phyloP scores from a whole-genome alignment of 2,113 vertebrate species.

The Bubo blakistoni region DNA sequence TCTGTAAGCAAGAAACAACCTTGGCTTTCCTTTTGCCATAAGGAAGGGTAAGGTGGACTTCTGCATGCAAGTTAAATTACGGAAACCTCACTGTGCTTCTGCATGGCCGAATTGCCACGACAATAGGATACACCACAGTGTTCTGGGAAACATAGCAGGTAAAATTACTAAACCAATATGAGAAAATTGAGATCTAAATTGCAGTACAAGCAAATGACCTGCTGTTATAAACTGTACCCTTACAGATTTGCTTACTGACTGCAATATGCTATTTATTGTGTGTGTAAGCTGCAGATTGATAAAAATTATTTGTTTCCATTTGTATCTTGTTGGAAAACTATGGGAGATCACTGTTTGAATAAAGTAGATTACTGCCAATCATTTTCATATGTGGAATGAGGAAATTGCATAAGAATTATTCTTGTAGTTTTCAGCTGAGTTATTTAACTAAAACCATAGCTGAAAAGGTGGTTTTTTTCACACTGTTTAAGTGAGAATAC shows the following conservation, averaged over 20 bases:
- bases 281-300: conserved; percentile 9
- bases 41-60: background rate
- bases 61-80: background rate
- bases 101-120: background rate
- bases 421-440: background rate
- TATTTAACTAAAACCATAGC: background rate
- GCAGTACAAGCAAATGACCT: conserved; percentile 1
- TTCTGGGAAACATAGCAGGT: background rate
- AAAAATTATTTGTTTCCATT: conserved; percentile 49
- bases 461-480: background rate
- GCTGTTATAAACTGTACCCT: conserved; percentile 33
- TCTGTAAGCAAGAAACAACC: background rate
- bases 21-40: background rate
- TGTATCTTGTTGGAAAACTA: conserved; percentile 12
- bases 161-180: background rate
- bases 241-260: conserved; percentile 6
- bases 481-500: background rate
- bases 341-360: conserved; percentile 13
- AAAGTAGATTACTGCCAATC: background rate
- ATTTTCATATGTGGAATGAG: background rate
- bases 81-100: background rate
- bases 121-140: background rate
- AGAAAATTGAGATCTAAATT: conserved; percentile 35
- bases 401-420: background rate
- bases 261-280: background rate